Evolutionary conservation across 2,888 invertebrate species (phyloP), one percentile per base, ranked within the genome.

Genomic region (Caradrina clavipalpis): DNA sequence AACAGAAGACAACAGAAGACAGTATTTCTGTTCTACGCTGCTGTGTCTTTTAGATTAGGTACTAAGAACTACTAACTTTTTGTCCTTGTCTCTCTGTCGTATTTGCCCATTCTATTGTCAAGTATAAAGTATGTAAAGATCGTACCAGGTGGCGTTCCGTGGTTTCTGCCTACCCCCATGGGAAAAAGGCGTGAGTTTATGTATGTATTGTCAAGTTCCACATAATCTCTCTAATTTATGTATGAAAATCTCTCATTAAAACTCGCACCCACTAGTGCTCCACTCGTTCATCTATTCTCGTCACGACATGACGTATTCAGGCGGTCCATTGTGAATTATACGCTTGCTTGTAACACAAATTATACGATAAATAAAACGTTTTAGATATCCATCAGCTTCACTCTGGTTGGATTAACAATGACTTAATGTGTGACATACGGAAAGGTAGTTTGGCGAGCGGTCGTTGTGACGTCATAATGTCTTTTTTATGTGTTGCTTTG

Each of bases 301-400:
- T 57, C 70, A 71, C 65, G 54, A 60, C 54, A 68, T n/a, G 56
- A 71, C 63, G 54, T 53, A 22, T 63, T 47, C 61, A 49, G 31
- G 69, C 74, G 63, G 62, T 69, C 77, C 49, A 84, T 85, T 83
- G 83, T 78, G 73, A 81, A 81, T 82, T 83, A 82, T 75, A 81
- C 75, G 76, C 69, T 71, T 59, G 73, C 83, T 83, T 81, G 85
- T 86, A 82, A 73, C 74, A 81, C 82, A 76, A 88, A 88, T 87
- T 86, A 85, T 78, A 69, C 81, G 71, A 78, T 86, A 79, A 81
- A 80, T 82, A 76, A 78, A 82, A 76, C 83, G 76, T 59, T 84
- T 80, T 73, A 80, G 76, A 80, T 82, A 80, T 77, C 68, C 66
- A 70, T 80, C 79, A 54, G 66, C 55, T 69, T 47, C 56, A 47